Percentiles rank a stretch among this genome's conserved stretches.
These are phyloP conservation scores for Mycalesis mineus DNA, from an alignment of 2,888 invertebrate genomes.

Conservation along the genomic window DNA sequence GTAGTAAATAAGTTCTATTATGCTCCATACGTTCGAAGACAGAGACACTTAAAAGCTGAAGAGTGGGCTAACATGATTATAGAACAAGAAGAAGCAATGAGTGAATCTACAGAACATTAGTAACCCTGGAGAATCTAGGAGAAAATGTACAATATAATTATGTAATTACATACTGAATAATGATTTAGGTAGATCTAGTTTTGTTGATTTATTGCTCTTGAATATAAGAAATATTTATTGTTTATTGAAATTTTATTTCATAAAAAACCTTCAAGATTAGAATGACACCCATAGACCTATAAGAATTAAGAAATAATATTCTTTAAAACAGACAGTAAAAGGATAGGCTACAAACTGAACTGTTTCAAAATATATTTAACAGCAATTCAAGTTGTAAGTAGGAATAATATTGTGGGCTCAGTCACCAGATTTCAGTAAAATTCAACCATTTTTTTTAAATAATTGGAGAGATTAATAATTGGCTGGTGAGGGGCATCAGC, in stretches of 20 bases:
- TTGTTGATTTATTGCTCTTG: not conserved
- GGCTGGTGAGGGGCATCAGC: too few relatives aligned
- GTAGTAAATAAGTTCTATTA: constrained; percentile 46
- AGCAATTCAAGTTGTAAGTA: too few relatives aligned
- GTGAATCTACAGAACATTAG: constrained; percentile 21
- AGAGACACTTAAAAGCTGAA: constrained; percentile 50
- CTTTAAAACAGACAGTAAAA: too few relatives aligned
- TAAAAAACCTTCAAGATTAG: too few relatives aligned
- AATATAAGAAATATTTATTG: not conserved
- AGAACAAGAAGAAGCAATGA: constrained; percentile 53
- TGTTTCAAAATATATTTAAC: too few relatives aligned
- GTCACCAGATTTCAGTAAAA: too few relatives aligned
- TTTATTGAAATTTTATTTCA: not conserved
- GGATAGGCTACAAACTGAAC: too few relatives aligned
- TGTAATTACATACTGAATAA: constrained; percentile 4
- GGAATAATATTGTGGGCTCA: too few relatives aligned
- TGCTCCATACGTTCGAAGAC: constrained; percentile 44
- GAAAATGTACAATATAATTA: not conserved
- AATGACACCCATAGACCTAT: too few relatives aligned
- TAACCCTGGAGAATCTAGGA: not conserved
- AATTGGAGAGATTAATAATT: too few relatives aligned
- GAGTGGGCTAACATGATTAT: constrained; percentile 60
- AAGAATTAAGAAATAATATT: too few relatives aligned
- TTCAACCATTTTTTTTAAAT: too few relatives aligned
- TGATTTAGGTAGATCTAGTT: not conserved